phyloP scores from a whole-genome alignment of 2,113 vertebrate genomes.

The Nipponia nippon region DNA sequence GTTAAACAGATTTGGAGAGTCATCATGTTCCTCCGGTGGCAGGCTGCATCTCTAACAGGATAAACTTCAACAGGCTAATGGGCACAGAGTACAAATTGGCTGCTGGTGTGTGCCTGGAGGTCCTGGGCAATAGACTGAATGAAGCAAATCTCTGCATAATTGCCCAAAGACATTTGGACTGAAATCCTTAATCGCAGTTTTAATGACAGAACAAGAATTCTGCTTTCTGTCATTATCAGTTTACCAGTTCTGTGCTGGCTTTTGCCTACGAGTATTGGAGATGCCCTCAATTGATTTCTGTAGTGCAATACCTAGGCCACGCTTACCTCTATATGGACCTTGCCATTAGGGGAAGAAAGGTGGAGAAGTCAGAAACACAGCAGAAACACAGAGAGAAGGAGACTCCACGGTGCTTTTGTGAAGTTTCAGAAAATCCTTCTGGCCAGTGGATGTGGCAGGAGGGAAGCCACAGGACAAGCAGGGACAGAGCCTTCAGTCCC shows the following conservation, averaged over 20 bases:
- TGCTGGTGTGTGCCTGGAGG: neutral
- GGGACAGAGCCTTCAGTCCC: neutral
- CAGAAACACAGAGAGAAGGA: neutral
- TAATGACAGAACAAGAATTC: neutral
- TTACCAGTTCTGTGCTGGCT: neutral
- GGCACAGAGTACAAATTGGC: neutral
- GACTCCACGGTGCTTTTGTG: accelerated
- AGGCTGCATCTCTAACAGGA: neutral
- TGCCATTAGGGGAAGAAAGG: neutral
- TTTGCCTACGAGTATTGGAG: neutral
- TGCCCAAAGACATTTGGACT: neutral
- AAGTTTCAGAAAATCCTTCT: neutral
- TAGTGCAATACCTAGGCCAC: too few relatives aligned
- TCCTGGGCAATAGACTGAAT: neutral
- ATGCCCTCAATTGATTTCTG: neutral
- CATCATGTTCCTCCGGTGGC: neutral
- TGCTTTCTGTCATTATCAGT: neutral
- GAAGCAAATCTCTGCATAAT: neutral
- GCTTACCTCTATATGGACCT: accelerated
- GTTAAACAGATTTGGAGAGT: neutral
- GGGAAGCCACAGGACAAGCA: neutral
- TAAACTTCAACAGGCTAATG: neutral
- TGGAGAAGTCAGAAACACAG: neutral
- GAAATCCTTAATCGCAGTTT: neutral
- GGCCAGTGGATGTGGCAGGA: neutral